Percentiles rank a stretch among this genome's conserved stretches.
These are phyloP conservation scores for Dendrophyllia cribrosa DNA, from an alignment of 64 coral and sea anemone species.

Conservation along the genomic window DNA sequence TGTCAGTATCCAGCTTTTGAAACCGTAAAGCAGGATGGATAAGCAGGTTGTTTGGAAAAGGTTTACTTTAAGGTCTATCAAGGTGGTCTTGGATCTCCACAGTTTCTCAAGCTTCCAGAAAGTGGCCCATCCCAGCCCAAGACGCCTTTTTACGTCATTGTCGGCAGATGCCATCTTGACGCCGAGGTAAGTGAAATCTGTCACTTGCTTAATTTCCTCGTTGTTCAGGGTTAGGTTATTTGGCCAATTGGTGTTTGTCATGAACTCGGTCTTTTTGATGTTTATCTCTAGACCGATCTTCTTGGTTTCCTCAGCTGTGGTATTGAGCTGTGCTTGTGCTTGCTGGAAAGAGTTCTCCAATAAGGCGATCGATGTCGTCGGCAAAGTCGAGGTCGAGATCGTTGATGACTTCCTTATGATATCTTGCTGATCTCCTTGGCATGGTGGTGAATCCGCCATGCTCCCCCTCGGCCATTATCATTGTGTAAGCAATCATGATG, in stretches of 20 bases:
- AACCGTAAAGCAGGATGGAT: neutral
- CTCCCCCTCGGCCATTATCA: neutral
- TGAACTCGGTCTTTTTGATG: constrained; percentile 47
- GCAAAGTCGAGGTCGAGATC: constrained; percentile 70
- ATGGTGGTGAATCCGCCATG: neutral
- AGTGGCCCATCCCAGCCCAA: neutral
- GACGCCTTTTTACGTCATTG: neutral
- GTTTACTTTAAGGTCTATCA: neutral
- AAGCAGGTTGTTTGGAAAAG: neutral
- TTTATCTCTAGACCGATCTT: constrained; percentile 22
- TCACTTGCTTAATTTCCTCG: too few relatives aligned
- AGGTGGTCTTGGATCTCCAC: neutral
- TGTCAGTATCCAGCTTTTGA: neutral
- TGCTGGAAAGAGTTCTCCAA: neutral
- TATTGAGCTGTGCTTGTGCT: neutral
- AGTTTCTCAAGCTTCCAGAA: neutral
- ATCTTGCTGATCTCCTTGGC: constrained; percentile 5
- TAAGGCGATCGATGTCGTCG: constrained; percentile 18
- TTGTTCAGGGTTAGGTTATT: too few relatives aligned
- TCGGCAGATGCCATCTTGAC: too few relatives aligned
- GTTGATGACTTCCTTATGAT: constrained; percentile 4
- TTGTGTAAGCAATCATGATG: neutral
- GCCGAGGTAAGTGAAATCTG: too few relatives aligned
- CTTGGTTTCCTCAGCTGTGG: neutral
- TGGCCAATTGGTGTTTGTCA: neutral